Base-by-base conservation (phyloP, 2,797 vertebrate genomes). In the Nyctibius grandis region DNA sequence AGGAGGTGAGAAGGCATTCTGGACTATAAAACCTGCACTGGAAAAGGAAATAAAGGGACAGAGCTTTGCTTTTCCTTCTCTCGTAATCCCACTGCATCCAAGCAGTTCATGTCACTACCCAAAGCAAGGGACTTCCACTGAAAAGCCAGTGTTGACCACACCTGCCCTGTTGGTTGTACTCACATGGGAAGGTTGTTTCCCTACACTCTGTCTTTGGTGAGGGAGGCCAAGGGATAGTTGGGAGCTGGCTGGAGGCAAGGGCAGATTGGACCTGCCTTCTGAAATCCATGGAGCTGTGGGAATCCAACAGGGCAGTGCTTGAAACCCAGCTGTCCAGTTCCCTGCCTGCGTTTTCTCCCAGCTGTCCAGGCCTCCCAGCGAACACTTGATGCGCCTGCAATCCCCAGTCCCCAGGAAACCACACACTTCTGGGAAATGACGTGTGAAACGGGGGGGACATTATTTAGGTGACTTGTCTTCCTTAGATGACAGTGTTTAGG, bases 321-420 rank as follows among this genome's bases (percentile, higher is more conserved):
- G 22, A 67, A 88, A 72, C 11, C 2, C 79, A 50, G 2, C 10
- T 26, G 11, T 48, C 34, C 82, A 51, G 5, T 34, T 73, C 44
- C 22, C 21, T 36, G 34, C 4, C 34, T 38, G 11, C 28, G 18
- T 25, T 85, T 77, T 22, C 36, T 78, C 76, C 53, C 50, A 65
- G 17, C 33, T 2, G 0, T 8, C 42, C 51, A 26, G 56, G 26
- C 53, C 7, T 72, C 48, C 10, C 57, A 57, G 29, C 1, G 1
- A 78, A n/a, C 10, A 10, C 19, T 10, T 69, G n/a, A 31, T 12
- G 7, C 21, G 76, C 12, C 48, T 88, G 44, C 21, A 53, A 5
- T 12, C 15, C n/a, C 29, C 56, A 77, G 56, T 12, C 15, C n/a
- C 29, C 56, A 77, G 56, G 10, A 77, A 89, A 53, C 6, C 33